Evolutionary conservation across 2,113 vertebrate species (phyloP).

Genomic region (Bujurquina vittata): DNA sequence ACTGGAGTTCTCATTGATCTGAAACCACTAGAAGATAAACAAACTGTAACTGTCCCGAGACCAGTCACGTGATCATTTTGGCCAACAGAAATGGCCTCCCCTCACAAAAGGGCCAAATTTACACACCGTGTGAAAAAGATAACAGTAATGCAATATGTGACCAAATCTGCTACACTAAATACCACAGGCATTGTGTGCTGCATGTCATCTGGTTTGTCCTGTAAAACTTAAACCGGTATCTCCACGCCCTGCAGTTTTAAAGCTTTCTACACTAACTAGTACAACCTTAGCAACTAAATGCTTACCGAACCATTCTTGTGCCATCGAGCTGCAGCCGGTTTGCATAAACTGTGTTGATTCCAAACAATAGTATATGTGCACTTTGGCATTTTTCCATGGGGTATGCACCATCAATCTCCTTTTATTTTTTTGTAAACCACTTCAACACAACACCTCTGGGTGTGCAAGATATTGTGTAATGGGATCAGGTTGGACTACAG

Average conservation of each 20-base stretch:
- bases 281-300: neutral
- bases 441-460: slow-evolving; percentile 30
- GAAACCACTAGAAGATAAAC: neutral
- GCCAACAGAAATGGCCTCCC: neutral
- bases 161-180: slow-evolving; percentile 13
- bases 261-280: neutral
- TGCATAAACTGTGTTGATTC: neutral
- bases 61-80: neutral
- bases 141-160: neutral
- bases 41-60: neutral
- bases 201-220: slow-evolving; percentile 62
- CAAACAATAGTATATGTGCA: neutral
- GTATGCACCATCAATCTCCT: neutral
- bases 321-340: slow-evolving; percentile 4
- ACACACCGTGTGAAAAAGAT: neutral
- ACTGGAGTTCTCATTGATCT: neutral
- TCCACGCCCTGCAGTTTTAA: slow-evolving; percentile 49
- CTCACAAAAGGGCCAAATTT: neutral
- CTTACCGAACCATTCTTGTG: neutral
- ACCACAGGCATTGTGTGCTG: slow-evolving; percentile 30
- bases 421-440: neutral
- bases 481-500: slow-evolving; percentile 30
- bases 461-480: slow-evolving; percentile 45
- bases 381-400: neutral
- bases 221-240: slow-evolving; percentile 68